Evolutionary conservation across 1,140 invertebrate genomes (phyloP), one percentile per base, ranked within the genome.

Genomic region (Solenopsis fugax): DNA sequence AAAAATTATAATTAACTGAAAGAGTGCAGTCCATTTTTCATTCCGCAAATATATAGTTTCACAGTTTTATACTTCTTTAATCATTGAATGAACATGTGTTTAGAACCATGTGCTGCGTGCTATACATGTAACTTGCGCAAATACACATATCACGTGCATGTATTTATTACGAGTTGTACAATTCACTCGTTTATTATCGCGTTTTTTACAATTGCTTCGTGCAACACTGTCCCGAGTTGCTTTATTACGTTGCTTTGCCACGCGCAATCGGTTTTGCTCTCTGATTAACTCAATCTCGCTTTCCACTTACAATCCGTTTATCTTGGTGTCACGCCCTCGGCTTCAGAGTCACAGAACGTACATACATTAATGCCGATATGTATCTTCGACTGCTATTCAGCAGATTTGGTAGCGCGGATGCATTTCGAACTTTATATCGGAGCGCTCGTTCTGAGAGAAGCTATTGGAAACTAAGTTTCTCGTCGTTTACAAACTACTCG

Each of bases 271-370:
- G 69, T 48, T 75, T 58, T 73, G 71, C 75, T 87, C 64, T 73
- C 64, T 72, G 88, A 91, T 92, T 89, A 87, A 85, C 88, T 54
- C 67, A 71, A 84, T 85, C 71, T 90, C 78, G 72, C 90, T 92
- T 89, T 86, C 87, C 54, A 85, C 89, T 92, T 92, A 87, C 87
- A 80, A 92, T 85, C 91, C 88, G 77, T 87, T 88, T 90, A 89
- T 87, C 89, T 91, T 88, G 78, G 71, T 86, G 86, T 86, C 90
- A 91, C 92, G 87, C 87, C 89, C 87, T 86, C 87, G 77, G 72
- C 85, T 90, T 89, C 89, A 91, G 89, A 91, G 80, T 4, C 21
- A 45, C 54, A 21, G 71, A 60, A 77, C n/a, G 16, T 62, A 84
- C n/a, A 7, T 71, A 16, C 76, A 62, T 85, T 37, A 62, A 50